Evolutionary conservation across 2,797 vertebrate species (phyloP).

Genomic region (Myotis myotis): DNA sequence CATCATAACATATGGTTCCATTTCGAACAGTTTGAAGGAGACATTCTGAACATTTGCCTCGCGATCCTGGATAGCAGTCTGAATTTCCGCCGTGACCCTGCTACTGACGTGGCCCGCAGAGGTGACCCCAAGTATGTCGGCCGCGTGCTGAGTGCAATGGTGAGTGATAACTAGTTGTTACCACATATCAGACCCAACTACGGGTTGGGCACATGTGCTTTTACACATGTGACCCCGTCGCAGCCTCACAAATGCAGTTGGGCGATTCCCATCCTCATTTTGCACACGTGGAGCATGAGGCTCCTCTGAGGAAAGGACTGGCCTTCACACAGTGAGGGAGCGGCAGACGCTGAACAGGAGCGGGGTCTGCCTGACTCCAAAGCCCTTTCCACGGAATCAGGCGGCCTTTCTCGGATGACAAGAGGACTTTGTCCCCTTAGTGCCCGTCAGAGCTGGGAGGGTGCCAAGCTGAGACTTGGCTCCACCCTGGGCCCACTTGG

Average conservation of each 20-base stretch:
- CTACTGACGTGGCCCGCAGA: slow-evolving; percentile 80
- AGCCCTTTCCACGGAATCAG: neutral
- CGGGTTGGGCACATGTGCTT: fast-evolving
- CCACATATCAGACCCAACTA: neutral
- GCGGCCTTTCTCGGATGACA: neutral
- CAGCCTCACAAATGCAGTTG: neutral
- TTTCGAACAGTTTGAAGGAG: slow-evolving; percentile 83
- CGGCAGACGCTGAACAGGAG: neutral
- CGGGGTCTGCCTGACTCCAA: neutral
- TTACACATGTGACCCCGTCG: neutral
- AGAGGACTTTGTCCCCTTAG: neutral
- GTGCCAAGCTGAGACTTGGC: neutral
- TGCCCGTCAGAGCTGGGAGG: neutral
- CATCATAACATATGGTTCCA: neutral
- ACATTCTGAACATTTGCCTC: slow-evolving; percentile 83
- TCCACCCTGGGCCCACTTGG: neutral
- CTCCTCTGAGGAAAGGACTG: neutral
- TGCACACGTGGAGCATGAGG: neutral
- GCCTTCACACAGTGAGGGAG: fast-evolving
- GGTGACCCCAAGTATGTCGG: slow-evolving; percentile 84
- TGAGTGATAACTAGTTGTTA: slow-evolving; percentile 68
- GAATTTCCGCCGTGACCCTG: slow-evolving; percentile 81
- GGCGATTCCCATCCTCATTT: neutral
- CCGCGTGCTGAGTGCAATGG: slow-evolving; percentile 87
- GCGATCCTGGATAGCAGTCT: slow-evolving; percentile 83